Conservation (phyloP, 2,888 invertebrate species). For the Epinotia brunnichana region DNA sequence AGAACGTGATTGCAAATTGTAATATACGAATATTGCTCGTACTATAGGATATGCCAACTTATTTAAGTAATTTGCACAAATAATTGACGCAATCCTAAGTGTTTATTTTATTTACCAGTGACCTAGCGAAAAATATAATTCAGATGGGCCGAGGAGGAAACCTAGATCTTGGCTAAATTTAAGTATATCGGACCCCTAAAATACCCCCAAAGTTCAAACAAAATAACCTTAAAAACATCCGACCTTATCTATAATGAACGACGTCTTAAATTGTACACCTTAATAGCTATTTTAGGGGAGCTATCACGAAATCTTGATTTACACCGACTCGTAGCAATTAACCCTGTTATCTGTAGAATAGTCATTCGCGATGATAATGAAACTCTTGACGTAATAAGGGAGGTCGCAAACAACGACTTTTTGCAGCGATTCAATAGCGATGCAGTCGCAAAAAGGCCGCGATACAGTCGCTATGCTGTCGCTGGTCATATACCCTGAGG, state of each 20-base stretch:
- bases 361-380: conserved; percentile 10
- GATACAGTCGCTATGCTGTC: too few species aligned
- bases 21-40: too few species aligned
- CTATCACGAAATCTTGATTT: conserved; percentile 32
- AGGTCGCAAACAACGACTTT: too few species aligned
- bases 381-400: conserved; percentile 1
- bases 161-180: not conserved
- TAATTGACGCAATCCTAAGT: too few species aligned
- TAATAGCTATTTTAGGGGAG: conserved; percentile 16
- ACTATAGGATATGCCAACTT: too few species aligned
- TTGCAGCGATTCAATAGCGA: too few species aligned
- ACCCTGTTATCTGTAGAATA: conserved; percentile 23
- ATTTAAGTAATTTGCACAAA: too few species aligned
- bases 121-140: not conserved
- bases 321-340: conserved; percentile 20
- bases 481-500: too few species aligned
- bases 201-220: not conserved
- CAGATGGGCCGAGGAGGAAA: not conserved
- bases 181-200: not conserved
- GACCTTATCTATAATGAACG: conserved; percentile 22
- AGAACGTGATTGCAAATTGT: too few species aligned
- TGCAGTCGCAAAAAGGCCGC: too few species aligned
- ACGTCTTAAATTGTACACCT: conserved; percentile 29
- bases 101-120: too few species aligned
- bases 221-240: conserved; percentile 6